These are phyloP conservation scores for Euwallacea similis DNA, from an alignment of 1,140 invertebrate species.

Conservation along the genomic window DNA sequence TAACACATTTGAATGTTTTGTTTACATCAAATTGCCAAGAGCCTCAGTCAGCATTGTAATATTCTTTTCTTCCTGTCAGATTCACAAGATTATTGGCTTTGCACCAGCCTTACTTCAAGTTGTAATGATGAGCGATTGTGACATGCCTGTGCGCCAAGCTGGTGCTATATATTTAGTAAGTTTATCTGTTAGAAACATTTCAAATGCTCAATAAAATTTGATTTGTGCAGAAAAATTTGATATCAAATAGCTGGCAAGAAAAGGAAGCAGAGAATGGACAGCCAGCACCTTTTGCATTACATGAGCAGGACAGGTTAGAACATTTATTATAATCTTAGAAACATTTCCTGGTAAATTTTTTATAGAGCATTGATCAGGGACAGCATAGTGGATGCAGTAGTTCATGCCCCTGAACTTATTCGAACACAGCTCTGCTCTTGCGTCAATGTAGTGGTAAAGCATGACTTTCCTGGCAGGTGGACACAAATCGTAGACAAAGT, in stretches of 20 bases:
- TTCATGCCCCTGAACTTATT: slow-evolving; percentile 88
- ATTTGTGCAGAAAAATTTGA: slow-evolving; percentile 78
- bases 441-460: slow-evolving; percentile 89
- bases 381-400: slow-evolving; percentile 92
- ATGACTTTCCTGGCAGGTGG: slow-evolving; percentile 96
- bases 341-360: not conserved
- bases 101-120: slow-evolving; percentile 90
- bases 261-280: slow-evolving; percentile 74
- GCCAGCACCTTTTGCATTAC: slow-evolving; percentile 82
- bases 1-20: no score
- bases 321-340: not conserved
- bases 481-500: slow-evolving; percentile 96
- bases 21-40: no score
- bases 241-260: slow-evolving; percentile 86
- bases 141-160: slow-evolving; percentile 92
- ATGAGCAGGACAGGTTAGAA: slow-evolving; percentile 85
- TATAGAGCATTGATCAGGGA: slow-evolving; percentile 79
- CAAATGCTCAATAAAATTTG: not conserved
- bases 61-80: slow-evolving; percentile 57
- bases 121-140: slow-evolving; percentile 85
- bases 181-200: not conserved
- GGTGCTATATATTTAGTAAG: slow-evolving; percentile 85
- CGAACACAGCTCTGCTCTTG: slow-evolving; percentile 89
- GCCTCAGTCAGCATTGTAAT: no score
- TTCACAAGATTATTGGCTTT: slow-evolving; percentile 96